phyloP scores from a whole-genome alignment of 2,113 vertebrate species.

The Accipiter cooperii region DNA sequence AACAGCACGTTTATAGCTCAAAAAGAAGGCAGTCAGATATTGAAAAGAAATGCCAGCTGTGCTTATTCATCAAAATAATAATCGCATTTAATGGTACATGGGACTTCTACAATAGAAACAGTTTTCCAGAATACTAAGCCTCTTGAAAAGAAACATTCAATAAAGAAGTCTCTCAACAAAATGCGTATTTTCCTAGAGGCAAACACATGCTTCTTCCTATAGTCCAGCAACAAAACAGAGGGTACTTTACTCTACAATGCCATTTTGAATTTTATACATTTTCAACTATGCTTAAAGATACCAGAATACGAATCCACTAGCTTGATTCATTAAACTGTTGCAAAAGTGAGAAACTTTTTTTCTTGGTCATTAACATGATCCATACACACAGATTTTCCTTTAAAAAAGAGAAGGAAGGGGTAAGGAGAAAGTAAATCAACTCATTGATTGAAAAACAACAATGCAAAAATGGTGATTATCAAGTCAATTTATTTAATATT shows the following conservation, averaged over 20 bases:
- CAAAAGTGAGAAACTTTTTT: not conserved
- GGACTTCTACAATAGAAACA: constrained; percentile 33
- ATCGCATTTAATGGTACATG: constrained; percentile 56
- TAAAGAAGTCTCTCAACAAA: not conserved
- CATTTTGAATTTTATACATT: not conserved
- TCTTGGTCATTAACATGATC: not conserved
- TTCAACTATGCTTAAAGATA: not conserved
- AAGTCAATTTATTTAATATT: not conserved
- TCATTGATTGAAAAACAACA: not conserved
- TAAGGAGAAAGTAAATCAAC: not conserved
- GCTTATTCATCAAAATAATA: constrained; percentile 62
- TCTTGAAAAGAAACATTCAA: constrained; percentile 36
- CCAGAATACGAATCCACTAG: not conserved
- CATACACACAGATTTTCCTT: not conserved
- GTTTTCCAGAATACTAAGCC: constrained; percentile 44
- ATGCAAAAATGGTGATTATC: not conserved
- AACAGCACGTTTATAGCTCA: constrained; percentile 26
- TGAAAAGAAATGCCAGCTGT: constrained; percentile 61
- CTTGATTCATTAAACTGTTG: not conserved
- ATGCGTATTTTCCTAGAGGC: constrained; percentile 10
- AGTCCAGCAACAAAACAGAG: constrained; percentile 2
- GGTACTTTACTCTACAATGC: not conserved
- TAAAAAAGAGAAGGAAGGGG: not conserved
- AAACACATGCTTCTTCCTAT: not conserved
- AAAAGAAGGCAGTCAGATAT: constrained; percentile 35